These are phyloP conservation scores for Drosophila lini DNA, from an alignment of 1,140 invertebrate genomes.

Conservation along the genomic window DNA sequence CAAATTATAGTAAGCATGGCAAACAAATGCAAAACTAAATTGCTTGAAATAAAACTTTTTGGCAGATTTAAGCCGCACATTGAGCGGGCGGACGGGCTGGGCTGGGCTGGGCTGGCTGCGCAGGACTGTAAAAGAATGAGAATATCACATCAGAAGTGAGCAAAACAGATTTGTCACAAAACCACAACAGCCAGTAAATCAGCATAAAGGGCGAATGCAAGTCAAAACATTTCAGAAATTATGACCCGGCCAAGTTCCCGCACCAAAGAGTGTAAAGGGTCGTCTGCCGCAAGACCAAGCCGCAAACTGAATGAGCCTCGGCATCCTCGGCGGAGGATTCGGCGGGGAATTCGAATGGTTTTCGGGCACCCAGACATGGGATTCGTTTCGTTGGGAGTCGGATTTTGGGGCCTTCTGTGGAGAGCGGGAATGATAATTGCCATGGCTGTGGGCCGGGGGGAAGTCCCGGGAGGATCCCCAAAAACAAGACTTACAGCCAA, in stretches of 20 bases:
- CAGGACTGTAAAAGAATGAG: slow-evolving; percentile 24
- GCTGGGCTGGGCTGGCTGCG: neutral
- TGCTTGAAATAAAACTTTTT: slow-evolving; percentile 79
- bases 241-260: slow-evolving; percentile 62
- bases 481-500: slow-evolving; percentile 37
- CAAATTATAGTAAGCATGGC: slow-evolving; percentile 52
- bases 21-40: slow-evolving; percentile 80
- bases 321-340: neutral
- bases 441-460: slow-evolving; percentile 40
- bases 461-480: neutral
- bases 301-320: slow-evolving; percentile 52
- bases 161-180: slow-evolving; percentile 82
- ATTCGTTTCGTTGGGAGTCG: slow-evolving; percentile 8
- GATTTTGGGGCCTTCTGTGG: slow-evolving; percentile 19
- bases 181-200: slow-evolving; percentile 82
- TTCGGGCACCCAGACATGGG: neutral
- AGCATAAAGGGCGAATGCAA: slow-evolving; percentile 81
- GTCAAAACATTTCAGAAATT: slow-evolving; percentile 82
- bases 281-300: slow-evolving; percentile 55
- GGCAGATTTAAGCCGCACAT: slow-evolving; percentile 71
- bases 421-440: slow-evolving; percentile 71
- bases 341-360: slow-evolving; percentile 1
- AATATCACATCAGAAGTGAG: slow-evolving; percentile 77
- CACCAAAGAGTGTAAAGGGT: slow-evolving; percentile 32
- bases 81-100: neutral